Percentiles rank a stretch among this genome's conserved stretches.
Conservation (phyloP, 2,888 invertebrate genomes). For the Xanthia togata region DNA sequence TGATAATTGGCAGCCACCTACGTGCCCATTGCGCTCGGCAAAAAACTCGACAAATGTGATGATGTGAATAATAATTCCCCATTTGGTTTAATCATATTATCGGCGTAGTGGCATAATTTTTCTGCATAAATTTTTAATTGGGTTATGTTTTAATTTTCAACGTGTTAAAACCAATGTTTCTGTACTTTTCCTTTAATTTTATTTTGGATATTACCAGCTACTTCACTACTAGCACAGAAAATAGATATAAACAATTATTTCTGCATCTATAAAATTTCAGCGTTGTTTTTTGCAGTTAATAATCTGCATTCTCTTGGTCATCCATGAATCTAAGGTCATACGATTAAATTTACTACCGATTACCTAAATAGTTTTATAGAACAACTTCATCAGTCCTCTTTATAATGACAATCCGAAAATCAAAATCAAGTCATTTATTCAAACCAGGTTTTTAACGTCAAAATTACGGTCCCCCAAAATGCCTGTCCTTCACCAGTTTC, state of each 20-base stretch:
- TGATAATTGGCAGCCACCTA: conserved; percentile 67
- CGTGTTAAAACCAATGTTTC: background rate
- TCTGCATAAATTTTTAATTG: conserved; percentile 21
- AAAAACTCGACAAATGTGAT: conserved; percentile 61
- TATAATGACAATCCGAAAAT: background rate
- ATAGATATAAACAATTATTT: background rate
- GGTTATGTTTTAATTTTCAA: conserved; percentile 2
- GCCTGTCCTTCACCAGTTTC: too few relatives aligned
- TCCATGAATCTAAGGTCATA: background rate
- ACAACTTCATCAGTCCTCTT: background rate
- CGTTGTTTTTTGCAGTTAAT: background rate
- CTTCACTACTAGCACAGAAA: background rate
- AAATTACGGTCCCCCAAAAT: background rate
- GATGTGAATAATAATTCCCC: conserved; percentile 59
- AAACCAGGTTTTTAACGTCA: background rate
- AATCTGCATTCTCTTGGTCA: background rate
- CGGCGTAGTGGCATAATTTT: conserved; percentile 47
- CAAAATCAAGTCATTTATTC: background rate
- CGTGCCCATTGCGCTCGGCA: conserved; percentile 54
- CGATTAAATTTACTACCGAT: background rate
- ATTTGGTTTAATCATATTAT: conserved; percentile 54
- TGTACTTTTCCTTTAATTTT: background rate
- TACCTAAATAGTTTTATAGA: background rate
- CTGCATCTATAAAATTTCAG: background rate
- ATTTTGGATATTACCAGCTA: background rate